Evolutionary conservation across 2,888 invertebrate species (phyloP).

Genomic region (Aleiodes testaceus): DNA sequence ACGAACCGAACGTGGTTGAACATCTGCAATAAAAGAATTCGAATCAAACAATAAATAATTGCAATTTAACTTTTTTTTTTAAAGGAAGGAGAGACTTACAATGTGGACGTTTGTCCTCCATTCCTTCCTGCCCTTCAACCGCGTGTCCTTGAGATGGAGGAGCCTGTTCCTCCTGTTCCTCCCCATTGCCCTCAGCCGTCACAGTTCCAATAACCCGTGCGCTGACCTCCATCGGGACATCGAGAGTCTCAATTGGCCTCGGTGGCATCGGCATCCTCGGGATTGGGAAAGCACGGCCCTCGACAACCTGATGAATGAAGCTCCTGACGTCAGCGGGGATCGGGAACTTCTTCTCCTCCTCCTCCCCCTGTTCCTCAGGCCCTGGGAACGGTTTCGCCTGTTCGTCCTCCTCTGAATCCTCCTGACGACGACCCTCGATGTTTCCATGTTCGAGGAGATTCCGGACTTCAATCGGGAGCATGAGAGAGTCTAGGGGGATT

Average conservation of each 20-base stretch:
- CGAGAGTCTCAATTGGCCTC: slow-evolving; percentile 64
- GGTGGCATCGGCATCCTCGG: slow-evolving; percentile 61
- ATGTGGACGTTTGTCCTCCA: slow-evolving; percentile 78
- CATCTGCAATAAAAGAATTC: slow-evolving; percentile 76
- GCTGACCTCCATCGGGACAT: slow-evolving; percentile 65
- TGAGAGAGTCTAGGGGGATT: slow-evolving; percentile 62
- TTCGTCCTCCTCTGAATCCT: slow-evolving; percentile 61
- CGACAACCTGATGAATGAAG: slow-evolving; percentile 67
- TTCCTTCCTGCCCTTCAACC: too few species aligned
- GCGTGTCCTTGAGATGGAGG: slow-evolving; percentile 73
- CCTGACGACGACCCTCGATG: slow-evolving; percentile 62
- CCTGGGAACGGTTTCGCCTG: slow-evolving; percentile 63
- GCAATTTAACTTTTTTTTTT: too few species aligned
- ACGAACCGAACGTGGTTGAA: slow-evolving; percentile 86
- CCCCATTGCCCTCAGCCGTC: slow-evolving; percentile 58
- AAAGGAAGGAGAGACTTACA: slow-evolving; percentile 77
- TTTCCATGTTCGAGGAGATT: slow-evolving; percentile 67
- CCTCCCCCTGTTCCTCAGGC: slow-evolving; percentile 63
- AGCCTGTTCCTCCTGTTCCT: slow-evolving; percentile 61
- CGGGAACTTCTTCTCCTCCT: slow-evolving; percentile 63
- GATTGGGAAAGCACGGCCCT: slow-evolving; percentile 65
- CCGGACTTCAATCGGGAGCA: slow-evolving; percentile 65
- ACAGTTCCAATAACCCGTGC: slow-evolving; percentile 65
- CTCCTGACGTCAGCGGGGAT: slow-evolving; percentile 65
- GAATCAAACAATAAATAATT: too few species aligned